Evolutionary conservation across 2,797 vertebrate genomes (phyloP), one percentile per base, ranked within the genome.

Genomic region (Nannoperca obscura): DNA sequence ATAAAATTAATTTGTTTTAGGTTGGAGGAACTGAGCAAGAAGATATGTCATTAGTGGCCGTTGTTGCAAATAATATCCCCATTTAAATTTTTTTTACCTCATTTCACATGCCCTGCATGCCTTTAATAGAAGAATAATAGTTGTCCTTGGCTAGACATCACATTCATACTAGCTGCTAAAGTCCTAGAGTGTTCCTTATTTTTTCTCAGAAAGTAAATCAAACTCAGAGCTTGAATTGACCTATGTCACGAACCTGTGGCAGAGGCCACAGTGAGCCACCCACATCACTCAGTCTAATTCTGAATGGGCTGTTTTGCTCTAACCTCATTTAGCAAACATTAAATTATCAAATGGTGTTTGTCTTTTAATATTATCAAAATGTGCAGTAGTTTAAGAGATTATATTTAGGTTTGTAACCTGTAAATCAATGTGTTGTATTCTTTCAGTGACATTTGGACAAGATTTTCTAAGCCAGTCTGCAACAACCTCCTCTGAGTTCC

Each of bases 31-130:
- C 1, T 9, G 19, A 36, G 32, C 7, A 49, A 73, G 38, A 69
- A 50, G 17, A 49, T 75, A 22, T 61, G 8, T 59, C 46, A 68
- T 64, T 54, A 60, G 14, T 59, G 60, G 40, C 15, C 13, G 6
- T 63, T 61, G n/a, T 64, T 72, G 57, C 20, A 58, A 70, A 53
- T 58, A 19, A 49, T 63, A 34, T 24, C 22, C 40, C 44, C 10
- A 58, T 38, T 30, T 34, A 22, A 19, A n/a, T n/a, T n/a, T n/a
- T n/a, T n/a, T n/a, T n/a, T n/a, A n/a, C n/a, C n/a, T 74, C 46
- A 32, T 71, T 63, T 36, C 17, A 46, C 3, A 1, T 17, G 44
- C 6, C 36, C 34, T 6, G 0, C 17, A 14, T 61, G n/a, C 47
- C 32, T 34, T 68, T 62, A 27, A 53, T 24, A 36, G 9, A 63